These are phyloP conservation scores for Vanessa tameamea DNA, from an alignment of 1,140 invertebrate genomes.

Conservation along the genomic window DNA sequence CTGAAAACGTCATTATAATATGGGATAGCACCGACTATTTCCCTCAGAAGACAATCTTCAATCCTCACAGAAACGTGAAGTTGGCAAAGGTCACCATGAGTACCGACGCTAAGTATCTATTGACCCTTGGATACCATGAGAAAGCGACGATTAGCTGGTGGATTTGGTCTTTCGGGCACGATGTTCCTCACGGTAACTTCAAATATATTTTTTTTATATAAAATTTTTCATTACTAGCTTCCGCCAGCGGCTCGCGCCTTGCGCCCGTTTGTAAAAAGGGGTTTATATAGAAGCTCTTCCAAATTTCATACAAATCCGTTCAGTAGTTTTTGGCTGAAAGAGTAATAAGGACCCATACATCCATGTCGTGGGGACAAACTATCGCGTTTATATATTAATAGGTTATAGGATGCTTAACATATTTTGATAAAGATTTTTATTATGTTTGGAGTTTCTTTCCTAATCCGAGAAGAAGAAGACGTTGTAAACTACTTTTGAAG, in stretches of 20 bases:
- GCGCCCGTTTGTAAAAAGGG: no score
- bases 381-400: no score
- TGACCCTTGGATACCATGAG: slow-evolving; percentile 77
- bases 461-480: background rate
- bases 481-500: background rate
- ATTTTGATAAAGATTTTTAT: no score
- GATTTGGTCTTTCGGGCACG: slow-evolving; percentile 80
- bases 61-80: slow-evolving; percentile 67
- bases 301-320: no score
- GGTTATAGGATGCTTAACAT: no score
- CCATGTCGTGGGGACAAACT: no score
- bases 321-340: no score
- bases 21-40: slow-evolving; percentile 80
- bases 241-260: no score
- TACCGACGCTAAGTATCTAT: slow-evolving; percentile 80
- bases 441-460: no score
- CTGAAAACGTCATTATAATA: slow-evolving; percentile 80
- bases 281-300: no score
- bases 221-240: no score
- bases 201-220: background rate
- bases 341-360: no score
- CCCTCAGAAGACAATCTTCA: slow-evolving; percentile 79
- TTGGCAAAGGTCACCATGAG: slow-evolving; percentile 77
- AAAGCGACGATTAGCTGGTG: slow-evolving; percentile 78
- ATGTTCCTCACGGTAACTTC: slow-evolving; percentile 77